These are phyloP conservation scores for Larimichthys polyactis DNA, from an alignment of 2,113 vertebrate genomes.

Conservation along the genomic window DNA sequence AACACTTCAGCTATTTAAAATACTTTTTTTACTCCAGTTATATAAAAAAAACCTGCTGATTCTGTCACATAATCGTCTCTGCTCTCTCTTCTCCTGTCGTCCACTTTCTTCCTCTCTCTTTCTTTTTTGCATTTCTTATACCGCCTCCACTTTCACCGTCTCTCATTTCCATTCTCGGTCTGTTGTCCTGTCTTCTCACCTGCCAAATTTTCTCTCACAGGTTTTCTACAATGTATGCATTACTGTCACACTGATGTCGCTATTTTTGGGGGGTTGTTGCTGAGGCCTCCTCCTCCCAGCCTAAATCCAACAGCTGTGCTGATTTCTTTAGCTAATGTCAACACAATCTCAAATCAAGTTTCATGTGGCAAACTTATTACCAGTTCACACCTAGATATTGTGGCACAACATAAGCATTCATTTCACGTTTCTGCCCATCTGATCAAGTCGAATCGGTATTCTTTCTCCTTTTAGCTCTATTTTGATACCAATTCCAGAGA, in stretches of 20 bases:
- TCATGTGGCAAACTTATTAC: background rate
- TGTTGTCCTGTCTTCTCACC: constrained; percentile 54
- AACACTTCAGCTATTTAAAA: constrained; percentile 38
- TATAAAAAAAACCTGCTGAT: constrained; percentile 19
- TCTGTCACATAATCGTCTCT: constrained; percentile 34
- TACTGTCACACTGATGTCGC: constrained; percentile 49
- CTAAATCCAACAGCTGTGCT: constrained; percentile 12
- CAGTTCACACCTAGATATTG: background rate
- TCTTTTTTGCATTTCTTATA: constrained; percentile 29
- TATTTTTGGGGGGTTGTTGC: constrained; percentile 26
- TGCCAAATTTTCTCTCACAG: constrained; percentile 38
- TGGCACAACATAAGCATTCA: background rate
- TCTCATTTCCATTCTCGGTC: constrained; percentile 60
- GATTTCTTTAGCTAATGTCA: background rate
- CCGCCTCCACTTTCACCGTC: constrained; percentile 5
- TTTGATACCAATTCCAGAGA: background rate
- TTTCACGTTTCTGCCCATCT: background rate
- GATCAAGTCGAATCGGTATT: background rate
- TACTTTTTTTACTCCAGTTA: constrained; percentile 37
- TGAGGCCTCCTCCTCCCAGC: background rate
- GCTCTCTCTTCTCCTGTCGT: constrained; percentile 21
- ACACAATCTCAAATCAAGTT: background rate
- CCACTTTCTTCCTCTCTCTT: constrained; percentile 7
- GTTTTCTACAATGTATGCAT: constrained; percentile 33
- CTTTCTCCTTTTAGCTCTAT: background rate